Evolutionary conservation across 2,113 vertebrate species (phyloP), one percentile per base, ranked within the genome.

Genomic region (Ochotona curzoniae): DNA sequence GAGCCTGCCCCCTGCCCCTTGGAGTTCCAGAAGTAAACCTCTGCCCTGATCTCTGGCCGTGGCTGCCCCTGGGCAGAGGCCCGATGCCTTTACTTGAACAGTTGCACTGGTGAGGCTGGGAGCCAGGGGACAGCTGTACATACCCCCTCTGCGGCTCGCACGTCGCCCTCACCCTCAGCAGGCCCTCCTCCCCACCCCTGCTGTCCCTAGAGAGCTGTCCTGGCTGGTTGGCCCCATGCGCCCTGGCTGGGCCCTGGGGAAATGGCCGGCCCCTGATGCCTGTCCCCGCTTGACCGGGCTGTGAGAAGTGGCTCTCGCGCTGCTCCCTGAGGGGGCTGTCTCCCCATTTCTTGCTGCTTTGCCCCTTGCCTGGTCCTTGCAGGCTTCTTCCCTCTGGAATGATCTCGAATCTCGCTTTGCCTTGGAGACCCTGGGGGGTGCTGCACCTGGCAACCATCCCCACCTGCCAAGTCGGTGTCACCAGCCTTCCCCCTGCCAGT

Each of bases 31-130:
- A 79, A 78, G 49, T 13, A 13, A 66, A 88, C 86, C 80, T 30
- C 44, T 71, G 75, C 83, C 35, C n/a, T 51, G 17, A 51, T 60
- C 51, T 70, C 89, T 28, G 60, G 85, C 82, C 69, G 87, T 83
- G 0, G 0, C 28, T 35, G 10, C 10, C 51, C 25, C 84, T 64
- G 35, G 12, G 83, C 67, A 18, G 91, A 57, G 96, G 92, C 96
- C 98, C 95, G 89, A 95, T 90, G 85, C 94, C 94, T 57, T 94
- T 98, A 98, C 98, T 98, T 99, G 98, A 98, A 98, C 97, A 98
- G 96, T 97, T 93, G 91, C 87, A 20, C 91, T 95, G 96, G 96
- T 67, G 88, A 96, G 94, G 95, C 97, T 98, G 98, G 97, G 96
- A 73, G 93, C 93, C 97, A 96, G 98, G 93, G 87, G 96, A 93